These are phyloP conservation scores for Ataeniobius toweri DNA, from an alignment of 2,797 vertebrate species.

Conservation along the genomic window DNA sequence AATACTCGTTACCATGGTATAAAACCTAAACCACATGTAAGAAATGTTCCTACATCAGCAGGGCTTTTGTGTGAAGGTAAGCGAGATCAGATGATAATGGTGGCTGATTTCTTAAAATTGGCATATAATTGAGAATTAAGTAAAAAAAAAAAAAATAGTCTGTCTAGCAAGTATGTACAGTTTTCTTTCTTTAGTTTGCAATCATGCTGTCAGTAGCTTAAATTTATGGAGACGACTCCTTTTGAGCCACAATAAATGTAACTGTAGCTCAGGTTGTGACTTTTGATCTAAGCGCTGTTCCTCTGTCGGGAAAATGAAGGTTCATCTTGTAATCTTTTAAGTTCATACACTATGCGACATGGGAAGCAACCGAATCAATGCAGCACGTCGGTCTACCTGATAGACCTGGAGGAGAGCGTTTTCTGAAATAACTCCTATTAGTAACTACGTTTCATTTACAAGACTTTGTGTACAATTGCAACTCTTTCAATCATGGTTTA, in stretches of 20 bases:
- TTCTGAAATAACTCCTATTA: conserved; percentile 56
- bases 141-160: conserved; percentile 12
- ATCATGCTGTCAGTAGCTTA: conserved; percentile 35
- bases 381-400: conserved; percentile 42
- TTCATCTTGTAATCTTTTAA: conserved; percentile 39
- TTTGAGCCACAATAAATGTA: conserved; percentile 51
- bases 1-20: conserved; percentile 50
- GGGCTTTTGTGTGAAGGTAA: conserved; percentile 36
- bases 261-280: conserved; percentile 56
- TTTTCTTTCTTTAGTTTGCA: conserved; percentile 46
- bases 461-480: conserved; percentile 72
- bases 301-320: conserved; percentile 33
- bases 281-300: conserved; percentile 36
- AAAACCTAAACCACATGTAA: conserved; percentile 47
- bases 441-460: conserved; percentile 63
- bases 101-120: conserved; percentile 47
- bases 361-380: conserved; percentile 49
- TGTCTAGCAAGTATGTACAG: conserved; percentile 39
- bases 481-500: conserved; percentile 61
- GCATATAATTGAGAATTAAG: conserved; percentile 35
- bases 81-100: conserved; percentile 42
- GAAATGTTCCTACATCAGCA: conserved; percentile 20
- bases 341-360: conserved; percentile 33
- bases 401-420: conserved; percentile 31
- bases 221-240: conserved; percentile 47